Percentiles rank a stretch among this genome's conserved stretches.
Conservation (phyloP, 2,797 vertebrate species). For the Sebastes cheni region DNA sequence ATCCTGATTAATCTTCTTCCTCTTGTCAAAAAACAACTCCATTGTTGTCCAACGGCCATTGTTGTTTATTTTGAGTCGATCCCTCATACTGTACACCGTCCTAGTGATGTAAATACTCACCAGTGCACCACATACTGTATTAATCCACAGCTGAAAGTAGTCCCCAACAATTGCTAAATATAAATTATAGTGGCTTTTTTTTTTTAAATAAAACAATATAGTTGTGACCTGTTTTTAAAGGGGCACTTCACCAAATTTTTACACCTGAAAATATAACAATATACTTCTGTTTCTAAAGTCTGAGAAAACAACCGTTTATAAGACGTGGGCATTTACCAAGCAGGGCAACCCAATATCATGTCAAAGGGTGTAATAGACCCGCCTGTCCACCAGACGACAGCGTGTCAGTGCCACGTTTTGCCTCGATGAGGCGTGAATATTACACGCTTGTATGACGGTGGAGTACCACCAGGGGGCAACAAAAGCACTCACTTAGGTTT, state of each 20-base stretch:
- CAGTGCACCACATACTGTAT: not conserved
- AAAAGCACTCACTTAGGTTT: too few relatives aligned
- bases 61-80: not conserved
- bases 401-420: too few relatives aligned
- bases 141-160: slow-evolving; percentile 3
- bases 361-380: too few relatives aligned
- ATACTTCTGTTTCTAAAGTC: not conserved
- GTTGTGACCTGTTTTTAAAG: not conserved
- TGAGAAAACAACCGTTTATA: not conserved
- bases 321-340: too few relatives aligned
- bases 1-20: not conserved
- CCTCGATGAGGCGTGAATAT: too few relatives aligned
- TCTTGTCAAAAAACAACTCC: not conserved
- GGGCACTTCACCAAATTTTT: not conserved
- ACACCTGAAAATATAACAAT: too few relatives aligned
- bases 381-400: too few relatives aligned
- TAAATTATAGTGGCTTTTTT: not conserved
- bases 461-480: too few relatives aligned
- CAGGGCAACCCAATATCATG: too few relatives aligned
- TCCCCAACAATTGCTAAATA: not conserved
- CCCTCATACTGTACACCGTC: not conserved
- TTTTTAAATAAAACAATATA: rapidly evolving
- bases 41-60: not conserved
- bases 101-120: too few relatives aligned
- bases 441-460: too few relatives aligned